Base-by-base conservation (phyloP, 1,140 invertebrate species). In the Lasioglossum baleicum region DNA sequence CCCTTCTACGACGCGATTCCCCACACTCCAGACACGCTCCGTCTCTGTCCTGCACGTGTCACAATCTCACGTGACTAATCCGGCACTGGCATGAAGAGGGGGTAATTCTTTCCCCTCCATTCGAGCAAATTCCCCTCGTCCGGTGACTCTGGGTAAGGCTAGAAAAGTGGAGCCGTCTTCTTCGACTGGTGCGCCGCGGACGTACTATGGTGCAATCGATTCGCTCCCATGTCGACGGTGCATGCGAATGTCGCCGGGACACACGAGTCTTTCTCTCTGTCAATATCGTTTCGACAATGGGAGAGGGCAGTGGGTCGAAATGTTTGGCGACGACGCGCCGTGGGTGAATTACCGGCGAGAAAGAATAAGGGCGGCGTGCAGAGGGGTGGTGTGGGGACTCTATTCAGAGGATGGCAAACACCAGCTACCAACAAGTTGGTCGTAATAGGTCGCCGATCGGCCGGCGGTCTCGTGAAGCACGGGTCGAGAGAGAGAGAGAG, bases 391-490 rank as follows among this genome's bases (percentile, higher is more conserved):
- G 60, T 42, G 31, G 20, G 72, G 17, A 11, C 15, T 58, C 56
- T 65, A 78, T 11, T 65, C 73, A 68, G 53, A 48, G 78, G 65
- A 79, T 71, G 83, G 80, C 63, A 73, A 82, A 85, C 80, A 58
- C 13, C 65, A 44, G 13, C 17, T 26, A 61, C 83, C 84, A 85
- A 85, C 84, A 85, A 85, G 84, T 85, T 85, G 84, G 58, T 42
- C 71, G 80, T 85, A 85, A 85, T 85, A 79, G 83, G 84, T 85
- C 80, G 84, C 75, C 80, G 84, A 85, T 85, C 84, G 75, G 70
- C 53, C 74, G 75, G 83, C 61, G 70, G 71, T 82, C 83, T 82
- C 74, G 78, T 35, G 48, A 60, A 82, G 79, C 67, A 87, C 72
- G 75, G 67, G 67, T 79, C 78, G 84, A 15, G 31, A 48, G 13